These are phyloP conservation scores for Drosophila meridiana DNA, from an alignment of 2,888 invertebrate genomes.

Conservation along the genomic window DNA sequence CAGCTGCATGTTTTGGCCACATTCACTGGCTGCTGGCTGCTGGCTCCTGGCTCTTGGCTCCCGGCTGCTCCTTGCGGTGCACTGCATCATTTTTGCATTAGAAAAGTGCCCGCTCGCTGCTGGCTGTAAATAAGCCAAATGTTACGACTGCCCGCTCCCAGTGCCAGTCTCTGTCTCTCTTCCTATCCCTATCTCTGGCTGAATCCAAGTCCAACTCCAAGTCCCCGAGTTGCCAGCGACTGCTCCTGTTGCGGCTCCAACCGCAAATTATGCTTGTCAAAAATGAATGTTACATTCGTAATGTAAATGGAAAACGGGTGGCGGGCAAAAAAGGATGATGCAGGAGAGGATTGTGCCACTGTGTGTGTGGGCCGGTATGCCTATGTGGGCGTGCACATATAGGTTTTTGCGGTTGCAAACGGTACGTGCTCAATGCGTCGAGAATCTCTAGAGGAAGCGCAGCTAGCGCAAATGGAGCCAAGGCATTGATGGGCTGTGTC, in stretches of 20 bases:
- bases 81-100: slow-evolving; percentile 79
- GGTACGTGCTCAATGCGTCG: slow-evolving; percentile 74
- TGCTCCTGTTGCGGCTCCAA: slow-evolving; percentile 45
- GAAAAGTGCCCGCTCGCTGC: slow-evolving; percentile 71
- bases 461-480: slow-evolving; percentile 57
- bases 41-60: neutral
- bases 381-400: slow-evolving; percentile 26
- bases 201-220: slow-evolving; percentile 64
- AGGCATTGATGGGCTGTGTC: slow-evolving; percentile 51
- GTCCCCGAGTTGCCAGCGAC: slow-evolving; percentile 29
- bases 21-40: slow-evolving; percentile 4
- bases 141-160: slow-evolving; percentile 9
- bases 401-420: slow-evolving; percentile 60
- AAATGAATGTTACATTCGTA: slow-evolving; percentile 79
- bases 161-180: neutral
- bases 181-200: slow-evolving; percentile 4
- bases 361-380: slow-evolving; percentile 11
- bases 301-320: slow-evolving; percentile 31
- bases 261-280: slow-evolving; percentile 80
- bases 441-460: slow-evolving; percentile 65
- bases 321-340: slow-evolving; percentile 31
- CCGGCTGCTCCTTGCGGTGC: slow-evolving; percentile 49
- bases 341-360: slow-evolving; percentile 17
- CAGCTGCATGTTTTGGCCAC: slow-evolving; percentile 55
- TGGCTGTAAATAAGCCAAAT: slow-evolving; percentile 68